Conservation (phyloP, 2,113 vertebrate species). For the Agapornis roseicollis region DNA sequence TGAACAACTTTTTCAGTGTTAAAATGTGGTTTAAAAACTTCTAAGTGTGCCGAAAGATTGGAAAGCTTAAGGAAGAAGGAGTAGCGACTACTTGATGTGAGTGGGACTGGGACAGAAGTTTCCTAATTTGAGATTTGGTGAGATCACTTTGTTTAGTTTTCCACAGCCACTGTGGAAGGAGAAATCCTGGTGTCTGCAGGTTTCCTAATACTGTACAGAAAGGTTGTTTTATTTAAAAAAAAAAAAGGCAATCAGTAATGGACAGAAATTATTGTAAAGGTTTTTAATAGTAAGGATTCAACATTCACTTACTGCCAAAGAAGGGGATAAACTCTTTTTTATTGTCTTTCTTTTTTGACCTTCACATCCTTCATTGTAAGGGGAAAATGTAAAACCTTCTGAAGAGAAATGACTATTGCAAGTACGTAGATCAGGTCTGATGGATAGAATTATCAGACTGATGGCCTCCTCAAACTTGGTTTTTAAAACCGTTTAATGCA, state of each 20-base stretch:
- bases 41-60: not conserved
- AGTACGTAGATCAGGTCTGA: not conserved
- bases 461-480: not conserved
- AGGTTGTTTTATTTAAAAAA: not conserved
- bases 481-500: not conserved
- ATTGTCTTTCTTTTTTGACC: not conserved
- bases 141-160: not conserved
- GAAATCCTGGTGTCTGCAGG: not conserved
- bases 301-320: not conserved
- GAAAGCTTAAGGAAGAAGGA: not conserved
- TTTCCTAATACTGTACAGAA: not conserved
- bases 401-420: not conserved
- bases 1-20: not conserved
- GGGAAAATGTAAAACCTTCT: not conserved
- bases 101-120: not conserved
- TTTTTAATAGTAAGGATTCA: not conserved
- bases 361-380: not conserved
- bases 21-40: not conserved
- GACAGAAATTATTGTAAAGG: not conserved
- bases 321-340: not conserved
- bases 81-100: not conserved
- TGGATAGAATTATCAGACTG: not conserved
- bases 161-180: not conserved
- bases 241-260: not conserved
- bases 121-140: not conserved